These are phyloP conservation scores for Plectropomus leopardus DNA, from an alignment of 2,113 vertebrate species.

Conservation along the genomic window DNA sequence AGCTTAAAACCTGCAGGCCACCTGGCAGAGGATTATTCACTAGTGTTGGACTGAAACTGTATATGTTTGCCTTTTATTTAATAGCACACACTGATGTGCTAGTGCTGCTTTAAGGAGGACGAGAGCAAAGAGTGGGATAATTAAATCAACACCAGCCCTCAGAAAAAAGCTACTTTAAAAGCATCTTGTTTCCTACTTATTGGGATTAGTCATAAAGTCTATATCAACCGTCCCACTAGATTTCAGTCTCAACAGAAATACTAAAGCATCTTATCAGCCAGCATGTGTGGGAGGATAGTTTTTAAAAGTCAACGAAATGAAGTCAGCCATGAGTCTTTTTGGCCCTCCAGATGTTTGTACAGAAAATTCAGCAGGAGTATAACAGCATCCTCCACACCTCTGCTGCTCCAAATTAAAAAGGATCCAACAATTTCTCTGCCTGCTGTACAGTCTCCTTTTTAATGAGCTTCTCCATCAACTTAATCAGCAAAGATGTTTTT, in stretches of 20 bases:
- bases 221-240: conserved; percentile 35
- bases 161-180: background rate
- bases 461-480: conserved; percentile 36
- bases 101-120: background rate
- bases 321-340: conserved; percentile 21
- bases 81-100: background rate
- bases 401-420: conserved; percentile 40
- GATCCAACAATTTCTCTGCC: conserved; percentile 30
- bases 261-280: conserved; percentile 43
- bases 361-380: conserved; percentile 27
- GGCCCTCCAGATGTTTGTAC: conserved; percentile 50
- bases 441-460: conserved; percentile 11
- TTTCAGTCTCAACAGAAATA: conserved; percentile 20
- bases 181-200: background rate
- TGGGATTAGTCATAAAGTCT: conserved; percentile 51
- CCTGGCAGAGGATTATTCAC: conserved; percentile 26
- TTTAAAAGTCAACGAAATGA: conserved; percentile 28
- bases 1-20: background rate
- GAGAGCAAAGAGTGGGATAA: background rate
- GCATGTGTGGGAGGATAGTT: conserved; percentile 41
- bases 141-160: background rate
- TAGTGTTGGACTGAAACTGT: background rate
- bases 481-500: conserved; percentile 28
- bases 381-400: conserved; percentile 30
- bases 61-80: conserved; percentile 5